These are phyloP conservation scores for Bradysia coprophila DNA, from an alignment of 1,140 invertebrate species.

Conservation along the genomic window DNA sequence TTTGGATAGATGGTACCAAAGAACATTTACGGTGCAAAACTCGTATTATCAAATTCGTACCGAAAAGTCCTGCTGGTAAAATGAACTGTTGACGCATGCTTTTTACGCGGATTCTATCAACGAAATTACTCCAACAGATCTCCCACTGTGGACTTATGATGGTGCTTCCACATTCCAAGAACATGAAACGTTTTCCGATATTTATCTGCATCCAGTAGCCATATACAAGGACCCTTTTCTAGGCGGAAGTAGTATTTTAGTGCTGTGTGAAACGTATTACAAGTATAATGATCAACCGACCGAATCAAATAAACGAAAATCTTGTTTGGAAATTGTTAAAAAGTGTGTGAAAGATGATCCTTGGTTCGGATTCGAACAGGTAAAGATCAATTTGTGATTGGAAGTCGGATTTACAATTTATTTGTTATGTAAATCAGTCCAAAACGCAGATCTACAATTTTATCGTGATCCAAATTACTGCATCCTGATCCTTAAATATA, in stretches of 20 bases:
- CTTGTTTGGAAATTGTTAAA: background rate
- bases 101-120: too few species aligned
- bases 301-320: slow-evolving; percentile 12
- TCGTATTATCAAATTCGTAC: slow-evolving; percentile 50
- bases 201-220: slow-evolving; percentile 57
- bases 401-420: too few species aligned
- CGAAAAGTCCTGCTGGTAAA: slow-evolving; percentile 40
- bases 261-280: slow-evolving; percentile 65
- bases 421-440: too few species aligned
- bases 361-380: slow-evolving; percentile 76
- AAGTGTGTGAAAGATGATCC: slow-evolving; percentile 33
- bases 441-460: too few species aligned
- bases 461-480: too few species aligned
- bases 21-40: slow-evolving; percentile 66
- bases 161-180: too few species aligned
- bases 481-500: background rate
- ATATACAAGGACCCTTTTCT: slow-evolving; percentile 72
- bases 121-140: slow-evolving; percentile 37
- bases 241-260: slow-evolving; percentile 53
- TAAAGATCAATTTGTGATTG: too few species aligned
- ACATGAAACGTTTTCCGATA: slow-evolving; percentile 52
- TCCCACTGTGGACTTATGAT: slow-evolving; percentile 79
- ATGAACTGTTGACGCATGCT: background rate
- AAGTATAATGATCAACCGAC: slow-evolving; percentile 29
- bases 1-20: slow-evolving; percentile 81